Base-by-base conservation (phyloP, 2,113 vertebrate species). In the Tachysurus vachellii region DNA sequence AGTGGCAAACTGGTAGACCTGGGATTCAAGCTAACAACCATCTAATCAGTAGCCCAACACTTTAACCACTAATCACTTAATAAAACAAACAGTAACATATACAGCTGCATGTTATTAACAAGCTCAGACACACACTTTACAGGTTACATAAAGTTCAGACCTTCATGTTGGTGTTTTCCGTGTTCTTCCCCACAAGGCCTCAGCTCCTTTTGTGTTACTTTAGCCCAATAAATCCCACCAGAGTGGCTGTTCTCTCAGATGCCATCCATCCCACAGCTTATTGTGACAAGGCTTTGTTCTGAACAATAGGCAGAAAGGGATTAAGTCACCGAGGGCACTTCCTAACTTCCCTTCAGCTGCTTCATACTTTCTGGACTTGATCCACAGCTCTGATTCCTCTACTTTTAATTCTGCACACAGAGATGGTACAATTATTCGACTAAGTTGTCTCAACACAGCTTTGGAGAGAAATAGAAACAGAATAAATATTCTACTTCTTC, bases 221-320 rank as follows among this genome's bases (percentile, higher is more conserved):
- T 91, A 91, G 89, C 90, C 87, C 87, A 54, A 89, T 88, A 89
- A 90, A 88, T 89, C 88, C 88, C 87, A 89, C 88, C 85, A 88
- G 87, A 88, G 90, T 89, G 90, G 85, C 80, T 70, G 87, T 88
- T 91, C 77, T 87, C 50, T 68, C 36, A 47, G 85, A 87, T 87
- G 83, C 68, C 90, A 88, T 90, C 87, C 73, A 89, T 87, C 87
- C 80, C 85, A 81, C 87, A 62, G 85, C 85, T 87, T 87, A 89
- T 83, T 91, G 88, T 88, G 85, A 88, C 80, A 61, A 57, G 57
- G 56, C 87, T 88, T 91, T 89, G 90, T 91, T 84, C 84, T n/a
- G 80, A 87, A 89, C 85, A 89, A 89, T 87, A 87, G 85, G 76
- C 85, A 17, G 85, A 87, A 89, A 89, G 83, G 83, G 85, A 87